These are phyloP conservation scores for Hydropotes inermis DNA, from an alignment of 2,113 vertebrate genomes.

Conservation along the genomic window DNA sequence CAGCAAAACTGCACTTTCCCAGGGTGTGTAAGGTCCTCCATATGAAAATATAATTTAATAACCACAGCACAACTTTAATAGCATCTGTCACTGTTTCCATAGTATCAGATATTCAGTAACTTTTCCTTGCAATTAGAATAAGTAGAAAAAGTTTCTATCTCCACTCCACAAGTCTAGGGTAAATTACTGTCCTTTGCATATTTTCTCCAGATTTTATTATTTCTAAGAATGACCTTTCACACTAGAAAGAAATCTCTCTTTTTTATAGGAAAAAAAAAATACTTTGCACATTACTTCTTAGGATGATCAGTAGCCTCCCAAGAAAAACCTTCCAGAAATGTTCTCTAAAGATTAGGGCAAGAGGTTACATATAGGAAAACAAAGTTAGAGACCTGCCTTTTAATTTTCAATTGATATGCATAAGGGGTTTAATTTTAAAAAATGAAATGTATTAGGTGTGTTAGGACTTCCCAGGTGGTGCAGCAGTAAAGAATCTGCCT, in stretches of 20 bases:
- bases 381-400: background rate
- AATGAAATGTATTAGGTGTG: background rate
- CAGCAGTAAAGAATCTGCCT: background rate
- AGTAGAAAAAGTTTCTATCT: background rate
- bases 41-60: conserved; percentile 50
- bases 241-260: background rate
- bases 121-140: conserved; percentile 35
- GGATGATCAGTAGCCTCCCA: background rate
- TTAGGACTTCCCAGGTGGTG: background rate
- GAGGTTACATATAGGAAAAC: background rate
- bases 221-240: background rate
- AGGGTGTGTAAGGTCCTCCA: background rate
- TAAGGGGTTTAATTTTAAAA: background rate
- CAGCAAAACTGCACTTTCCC: conserved; percentile 17
- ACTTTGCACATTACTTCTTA: background rate
- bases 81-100: background rate
- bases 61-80: background rate
- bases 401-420: background rate
- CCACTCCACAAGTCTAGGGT: background rate
- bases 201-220: background rate
- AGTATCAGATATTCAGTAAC: background rate
- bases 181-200: background rate
- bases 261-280: background rate
- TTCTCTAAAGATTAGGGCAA: background rate
- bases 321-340: background rate